Evolutionary conservation across 2,113 vertebrate genomes (phyloP).

Genomic region (Cyprinodon brontotheroides): DNA sequence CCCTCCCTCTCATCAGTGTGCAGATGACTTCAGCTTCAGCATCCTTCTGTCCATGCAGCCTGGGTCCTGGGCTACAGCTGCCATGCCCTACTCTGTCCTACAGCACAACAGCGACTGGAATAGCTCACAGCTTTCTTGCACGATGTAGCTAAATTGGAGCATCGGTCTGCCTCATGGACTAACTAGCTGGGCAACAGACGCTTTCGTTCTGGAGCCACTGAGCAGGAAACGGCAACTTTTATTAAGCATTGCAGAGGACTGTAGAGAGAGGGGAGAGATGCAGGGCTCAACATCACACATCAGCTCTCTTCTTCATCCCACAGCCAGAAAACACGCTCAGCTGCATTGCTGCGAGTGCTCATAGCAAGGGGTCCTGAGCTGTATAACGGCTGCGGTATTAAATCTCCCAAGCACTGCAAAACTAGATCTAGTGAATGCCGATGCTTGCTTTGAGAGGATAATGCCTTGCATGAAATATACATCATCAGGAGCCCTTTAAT

Average conservation of each 20-base stretch:
- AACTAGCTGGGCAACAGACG: slow-evolving; percentile 86
- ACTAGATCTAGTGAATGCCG: slow-evolving; percentile 20
- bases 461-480: slow-evolving; percentile 20
- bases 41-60: slow-evolving; percentile 79
- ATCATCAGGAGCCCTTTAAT: slow-evolving; percentile 26
- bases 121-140: slow-evolving; percentile 83
- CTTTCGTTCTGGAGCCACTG: slow-evolving; percentile 62
- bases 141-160: slow-evolving; percentile 79
- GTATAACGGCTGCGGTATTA: slow-evolving; percentile 31
- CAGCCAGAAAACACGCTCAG: slow-evolving; percentile 44
- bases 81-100: slow-evolving; percentile 58
- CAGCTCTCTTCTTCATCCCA: slow-evolving; percentile 52
- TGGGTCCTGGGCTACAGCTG: slow-evolving; percentile 74
- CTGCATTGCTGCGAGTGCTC: slow-evolving; percentile 46
- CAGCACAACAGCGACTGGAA: slow-evolving; percentile 37
- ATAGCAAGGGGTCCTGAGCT: slow-evolving; percentile 29
- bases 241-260: slow-evolving; percentile 73
- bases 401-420: slow-evolving; percentile 26
- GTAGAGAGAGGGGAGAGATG: slow-evolving; percentile 55
- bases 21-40: slow-evolving; percentile 68
- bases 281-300: slow-evolving; percentile 67
- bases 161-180: slow-evolving; percentile 78
- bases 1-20: slow-evolving; percentile 74
- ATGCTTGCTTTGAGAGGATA: slow-evolving; percentile 19
- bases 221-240: slow-evolving; percentile 80